A percentile compares a stretch with the other conserved stretches of the same genome.
Conservation (phyloP, 2,113 vertebrate genomes). For the Ondatra zibethicus region DNA sequence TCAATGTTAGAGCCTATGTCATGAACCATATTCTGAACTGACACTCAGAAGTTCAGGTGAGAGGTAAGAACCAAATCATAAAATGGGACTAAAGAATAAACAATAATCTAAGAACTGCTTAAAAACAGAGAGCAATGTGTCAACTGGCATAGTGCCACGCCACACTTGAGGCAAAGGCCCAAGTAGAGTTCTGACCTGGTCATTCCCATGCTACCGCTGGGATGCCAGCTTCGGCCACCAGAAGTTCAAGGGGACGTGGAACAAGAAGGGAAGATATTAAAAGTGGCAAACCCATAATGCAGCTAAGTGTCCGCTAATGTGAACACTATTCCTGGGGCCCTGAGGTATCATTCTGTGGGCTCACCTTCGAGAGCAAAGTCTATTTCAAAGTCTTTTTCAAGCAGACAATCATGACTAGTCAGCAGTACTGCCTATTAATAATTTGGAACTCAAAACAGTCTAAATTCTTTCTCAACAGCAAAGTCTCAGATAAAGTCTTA, state of each 20-base stretch:
- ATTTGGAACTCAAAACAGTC: not conserved
- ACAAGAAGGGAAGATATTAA: not conserved
- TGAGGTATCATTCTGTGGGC: not conserved
- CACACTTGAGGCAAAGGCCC: not conserved
- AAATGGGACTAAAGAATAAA: conserved; percentile 49
- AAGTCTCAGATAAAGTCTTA: not conserved
- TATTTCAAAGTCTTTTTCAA: not conserved
- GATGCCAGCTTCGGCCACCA: not conserved
- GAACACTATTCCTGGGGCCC: not conserved
- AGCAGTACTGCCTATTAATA: not conserved
- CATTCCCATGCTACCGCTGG: not conserved
- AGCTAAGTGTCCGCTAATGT: not conserved
- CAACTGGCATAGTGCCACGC: not conserved
- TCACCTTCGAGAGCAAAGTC: not conserved
- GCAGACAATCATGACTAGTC: conserved; percentile 12
- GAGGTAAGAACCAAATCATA: conserved; percentile 35
- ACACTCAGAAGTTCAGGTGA: conserved; percentile 50
- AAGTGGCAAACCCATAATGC: not conserved
- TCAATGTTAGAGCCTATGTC: not conserved
- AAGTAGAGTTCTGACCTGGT: not conserved
- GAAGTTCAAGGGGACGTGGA: not conserved
- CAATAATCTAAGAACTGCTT: conserved; percentile 23
- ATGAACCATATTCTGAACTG: conserved; percentile 43
- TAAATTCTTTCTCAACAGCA: conserved; percentile 24
- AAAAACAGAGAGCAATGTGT: conserved; percentile 26